Evolutionary conservation across 92 coral and sea anemone species (phyloP), one percentile per base, ranked within the genome.

Genomic region (Meandrina meandrites): DNA sequence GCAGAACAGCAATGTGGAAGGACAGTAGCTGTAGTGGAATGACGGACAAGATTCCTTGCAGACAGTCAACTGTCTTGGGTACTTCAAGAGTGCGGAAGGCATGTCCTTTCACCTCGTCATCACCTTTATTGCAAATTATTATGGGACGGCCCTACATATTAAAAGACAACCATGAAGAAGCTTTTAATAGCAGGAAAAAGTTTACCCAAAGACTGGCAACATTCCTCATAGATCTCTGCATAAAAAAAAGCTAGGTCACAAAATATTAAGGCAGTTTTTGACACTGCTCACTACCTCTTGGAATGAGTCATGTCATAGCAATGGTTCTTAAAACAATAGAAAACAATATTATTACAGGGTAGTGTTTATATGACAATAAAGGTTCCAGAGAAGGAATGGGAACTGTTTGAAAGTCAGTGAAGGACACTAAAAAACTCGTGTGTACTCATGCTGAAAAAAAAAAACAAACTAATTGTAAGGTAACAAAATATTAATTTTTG

Each of bases 21-120:
- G 99, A 96, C 37, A 96, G 89, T 1, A 96, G 93, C 82, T 96
- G 99, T 35, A 96, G 85, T 1, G 99, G 99, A 70, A 96, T 96
- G 57, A 96, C 99, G 0, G 99, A 95, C 64, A 96, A 88, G 47
- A 96, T 89, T 31, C 99, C 99, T 48, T 93, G 97, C 14, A 96
- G 95, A 79, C 99, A 96, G 91, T 94, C 98, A 19, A 96, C 99
- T 27, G 91, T 93, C 67, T 71, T 87, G 1, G 99, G 99, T 8
- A 96, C 94, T 85, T 96, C 99, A 50, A 96, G 93, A 73, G 93
- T 90, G 84, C 93, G 95, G 85, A 94, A 91, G 10, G 98, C 99
- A 82, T 93, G 91, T 22, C 76, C 58, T 84, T 90, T 92, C 42
- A 96, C 99, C 30, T 95, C 98, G 40, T 96, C 95, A 87, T 96